Evolutionary conservation across 1,140 invertebrate species (phyloP).

Genomic region (Rhagoletis zephyria): DNA sequence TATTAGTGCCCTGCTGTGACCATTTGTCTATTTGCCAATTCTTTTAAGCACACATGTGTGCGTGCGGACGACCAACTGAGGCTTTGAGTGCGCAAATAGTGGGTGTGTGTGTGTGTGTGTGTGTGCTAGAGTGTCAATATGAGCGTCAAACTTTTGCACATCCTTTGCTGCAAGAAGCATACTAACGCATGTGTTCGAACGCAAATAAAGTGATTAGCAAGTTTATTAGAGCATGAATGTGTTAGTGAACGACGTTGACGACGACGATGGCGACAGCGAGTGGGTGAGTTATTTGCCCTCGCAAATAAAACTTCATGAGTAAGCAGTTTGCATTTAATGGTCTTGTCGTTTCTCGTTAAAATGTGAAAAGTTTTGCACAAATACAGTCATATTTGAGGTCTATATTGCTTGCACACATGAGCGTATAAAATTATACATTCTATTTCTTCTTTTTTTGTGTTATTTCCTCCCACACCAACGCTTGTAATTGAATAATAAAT

Average conservation of each 20-base stretch:
- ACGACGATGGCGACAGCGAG: too few species aligned
- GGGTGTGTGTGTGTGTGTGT: not conserved
- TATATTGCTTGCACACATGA: not conserved
- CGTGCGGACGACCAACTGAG: not conserved
- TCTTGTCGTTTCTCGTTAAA: constrained; percentile 52
- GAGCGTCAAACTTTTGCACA: constrained; percentile 11
- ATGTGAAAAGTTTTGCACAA: constrained; percentile 46
- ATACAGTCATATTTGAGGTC: not conserved
- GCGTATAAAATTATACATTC: not conserved
- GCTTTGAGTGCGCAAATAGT: too few species aligned
- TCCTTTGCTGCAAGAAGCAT: not conserved
- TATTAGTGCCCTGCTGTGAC: constrained; percentile 42
- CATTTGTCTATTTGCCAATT: constrained; percentile 46
- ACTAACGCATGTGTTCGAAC: not conserved
- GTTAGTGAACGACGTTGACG: not conserved
- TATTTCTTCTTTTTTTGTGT: not conserved
- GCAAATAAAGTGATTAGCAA: not conserved
- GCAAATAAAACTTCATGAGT: constrained; percentile 25
- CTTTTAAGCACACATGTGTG: not conserved
- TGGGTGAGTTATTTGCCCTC: constrained; percentile 17
- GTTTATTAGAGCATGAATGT: not conserved
- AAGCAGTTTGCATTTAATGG: constrained; percentile 50
- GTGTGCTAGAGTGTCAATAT: not conserved
- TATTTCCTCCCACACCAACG: not conserved
- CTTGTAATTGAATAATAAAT: constrained; percentile 49